phyloP scores from a whole-genome alignment of 2,888 invertebrate species.

The Sarcophaga rosellei region DNA sequence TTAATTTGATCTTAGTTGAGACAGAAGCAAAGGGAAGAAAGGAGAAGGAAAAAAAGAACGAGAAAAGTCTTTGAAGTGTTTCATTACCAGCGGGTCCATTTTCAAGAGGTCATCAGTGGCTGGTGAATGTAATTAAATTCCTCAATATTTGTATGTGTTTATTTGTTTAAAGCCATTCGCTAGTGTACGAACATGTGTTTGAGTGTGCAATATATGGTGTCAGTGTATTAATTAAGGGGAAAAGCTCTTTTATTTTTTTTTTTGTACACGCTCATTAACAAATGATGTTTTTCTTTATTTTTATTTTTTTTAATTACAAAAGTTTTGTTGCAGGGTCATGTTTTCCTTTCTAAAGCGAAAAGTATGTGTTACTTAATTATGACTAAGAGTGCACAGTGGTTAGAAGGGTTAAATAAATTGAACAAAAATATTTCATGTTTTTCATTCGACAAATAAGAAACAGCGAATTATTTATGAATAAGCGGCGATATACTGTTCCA shows the following conservation, averaged over 20 bases:
- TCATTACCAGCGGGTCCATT: constrained; percentile 4
- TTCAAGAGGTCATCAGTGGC: constrained; percentile 22
- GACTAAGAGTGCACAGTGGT: neutral
- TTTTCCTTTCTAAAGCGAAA: neutral
- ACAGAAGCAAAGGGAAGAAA: neutral
- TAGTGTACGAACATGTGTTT: neutral
- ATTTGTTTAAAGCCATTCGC: neutral
- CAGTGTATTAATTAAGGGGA: no score
- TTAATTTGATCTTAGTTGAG: constrained; percentile 36
- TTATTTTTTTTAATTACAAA: no score
- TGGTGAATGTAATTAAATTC: constrained; percentile 3
- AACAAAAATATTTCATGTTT: no score
- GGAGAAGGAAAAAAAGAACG: neutral
- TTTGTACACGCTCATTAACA: no score
- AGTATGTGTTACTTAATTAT: neutral
- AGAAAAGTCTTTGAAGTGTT: neutral
- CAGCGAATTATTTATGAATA: no score
- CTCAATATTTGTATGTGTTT: neutral
- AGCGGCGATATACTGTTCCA: no score
- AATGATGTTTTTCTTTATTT: no score
- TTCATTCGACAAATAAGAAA: no score
- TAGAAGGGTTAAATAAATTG: no score
- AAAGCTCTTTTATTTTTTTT: no score
- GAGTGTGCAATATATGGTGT: no score
- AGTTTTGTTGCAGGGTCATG: neutral